These are phyloP conservation scores for Bombyx mori DNA, from an alignment of 1,140 invertebrate species.

Conservation along the genomic window ASM3026992v2 NC_085117.1:11679001-11679500, in stretches of 20 bases:
- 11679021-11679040: too few species aligned
- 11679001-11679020: too few species aligned
- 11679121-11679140: constrained; percentile 88
- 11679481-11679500: constrained; percentile 81
- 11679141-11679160: constrained; percentile 82
- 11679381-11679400: too few species aligned
- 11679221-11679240: constrained; percentile 82
- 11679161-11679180: constrained; percentile 83
- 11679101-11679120: constrained; percentile 95
- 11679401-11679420: not conserved
- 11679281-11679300: constrained; percentile 84
- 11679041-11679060: not conserved
- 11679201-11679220: constrained; percentile 78
- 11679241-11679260: constrained; percentile 81
- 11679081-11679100: constrained; percentile 83
- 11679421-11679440: too few species aligned
- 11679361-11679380: not conserved
- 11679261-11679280: constrained; percentile 89
- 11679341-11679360: constrained; percentile 64
- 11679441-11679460: constrained; percentile 35
- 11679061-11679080: constrained; percentile 65
- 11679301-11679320: constrained; percentile 87
- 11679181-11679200: constrained; percentile 82
- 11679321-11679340: constrained; percentile 83
- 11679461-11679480: constrained; percentile 81